These are phyloP conservation scores for Oryctolagus cuniculus DNA, from an alignment of 2,113 vertebrate genomes.

Conservation along the genomic window mOryCun1.1 NC_091443.1:66231501-66232000, in stretches of 20 bases:
- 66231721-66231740: constrained; percentile 95
- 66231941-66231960: constrained; percentile 92
- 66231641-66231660: constrained; percentile 91
- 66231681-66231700: constrained; percentile 81
- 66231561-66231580: constrained; percentile 92
- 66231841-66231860: constrained; percentile 91
- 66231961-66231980: constrained; percentile 90
- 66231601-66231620: constrained; percentile 83
- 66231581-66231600: constrained; percentile 95
- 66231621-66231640: constrained; percentile 86
- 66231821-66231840: constrained; percentile 88
- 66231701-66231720: constrained; percentile 89
- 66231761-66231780: neutral
- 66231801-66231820: rapidly evolving
- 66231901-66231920: constrained; percentile 87
- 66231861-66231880: constrained; percentile 89
- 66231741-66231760: neutral
- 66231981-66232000: constrained; percentile 52
- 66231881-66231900: constrained; percentile 86
- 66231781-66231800: neutral
- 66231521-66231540: neutral
- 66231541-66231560: constrained; percentile 78
- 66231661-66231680: constrained; percentile 82
- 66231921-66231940: constrained; percentile 92
- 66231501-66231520: neutral